These are phyloP conservation scores for Microtus richardsoni DNA, from an alignment of 2,113 vertebrate genomes.

Conservation along the genomic window DNA sequence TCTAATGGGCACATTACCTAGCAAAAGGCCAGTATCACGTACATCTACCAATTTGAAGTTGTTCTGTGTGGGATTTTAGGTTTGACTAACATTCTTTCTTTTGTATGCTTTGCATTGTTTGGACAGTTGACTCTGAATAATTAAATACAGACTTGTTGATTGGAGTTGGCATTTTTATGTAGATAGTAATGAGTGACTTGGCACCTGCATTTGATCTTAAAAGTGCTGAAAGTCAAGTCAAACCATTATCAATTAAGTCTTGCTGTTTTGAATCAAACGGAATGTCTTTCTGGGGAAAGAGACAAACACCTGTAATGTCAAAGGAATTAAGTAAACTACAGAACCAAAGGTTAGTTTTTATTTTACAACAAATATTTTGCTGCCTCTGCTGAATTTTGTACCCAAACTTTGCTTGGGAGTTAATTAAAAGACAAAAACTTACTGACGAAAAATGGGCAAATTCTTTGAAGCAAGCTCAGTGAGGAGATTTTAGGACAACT, in stretches of 20 bases:
- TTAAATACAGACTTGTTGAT: not conserved
- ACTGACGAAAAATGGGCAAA: not conserved
- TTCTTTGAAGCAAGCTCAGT: not conserved
- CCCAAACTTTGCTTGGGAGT: not conserved
- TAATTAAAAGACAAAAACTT: not conserved
- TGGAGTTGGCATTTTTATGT: not conserved
- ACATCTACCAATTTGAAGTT: not conserved
- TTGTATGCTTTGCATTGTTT: not conserved
- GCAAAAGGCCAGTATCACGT: not conserved
- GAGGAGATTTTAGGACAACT: not conserved
- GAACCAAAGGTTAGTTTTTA: not conserved
- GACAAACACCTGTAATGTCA: not conserved
- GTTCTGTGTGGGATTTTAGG: not conserved
- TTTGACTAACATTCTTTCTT: conserved; percentile 12
- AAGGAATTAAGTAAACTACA: not conserved
- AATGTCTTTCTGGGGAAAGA: conserved; percentile 16
- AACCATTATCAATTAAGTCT: not conserved
- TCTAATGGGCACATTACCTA: not conserved
- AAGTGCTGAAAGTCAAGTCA: not conserved
- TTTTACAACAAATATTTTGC: not conserved
- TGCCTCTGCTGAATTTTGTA: conserved; percentile 3
- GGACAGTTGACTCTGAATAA: not conserved
- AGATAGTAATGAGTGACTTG: not conserved
- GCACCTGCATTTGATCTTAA: conserved; percentile 31
- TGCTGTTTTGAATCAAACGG: not conserved